phyloP scores from a whole-genome alignment of 53 echinoderm and acorn worm genomes.

The Temnopleurus reevesii region DNA sequence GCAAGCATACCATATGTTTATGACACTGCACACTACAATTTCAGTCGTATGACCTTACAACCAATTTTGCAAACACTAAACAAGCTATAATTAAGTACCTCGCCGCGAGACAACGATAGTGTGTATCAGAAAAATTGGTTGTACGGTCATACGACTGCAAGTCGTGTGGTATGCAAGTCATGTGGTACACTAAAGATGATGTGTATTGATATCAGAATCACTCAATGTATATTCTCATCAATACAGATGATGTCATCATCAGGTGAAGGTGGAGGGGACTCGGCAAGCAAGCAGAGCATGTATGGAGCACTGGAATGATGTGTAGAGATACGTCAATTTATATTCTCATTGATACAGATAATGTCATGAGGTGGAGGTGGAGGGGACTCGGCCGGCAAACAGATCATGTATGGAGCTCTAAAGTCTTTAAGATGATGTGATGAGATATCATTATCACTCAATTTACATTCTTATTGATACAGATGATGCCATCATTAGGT shows the following conservation, averaged over 20 bases:
- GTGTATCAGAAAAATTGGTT: no score
- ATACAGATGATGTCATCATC: slow-evolving; percentile 60
- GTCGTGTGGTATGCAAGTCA: no score
- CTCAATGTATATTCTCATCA: background rate
- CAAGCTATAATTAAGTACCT: background rate
- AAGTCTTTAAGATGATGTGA: slow-evolving; percentile 78
- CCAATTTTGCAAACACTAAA: no score
- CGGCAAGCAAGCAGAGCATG: slow-evolving; percentile 42
- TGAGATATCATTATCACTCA: no score
- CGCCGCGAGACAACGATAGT: background rate
- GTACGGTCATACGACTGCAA: no score
- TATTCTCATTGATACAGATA: slow-evolving; percentile 55
- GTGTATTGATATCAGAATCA: no score
- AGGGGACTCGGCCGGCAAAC: slow-evolving; percentile 35
- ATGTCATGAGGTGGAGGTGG: slow-evolving; percentile 50
- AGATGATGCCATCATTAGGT: slow-evolving; percentile 66
- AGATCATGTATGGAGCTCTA: slow-evolving; percentile 66
- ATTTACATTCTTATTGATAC: no score
- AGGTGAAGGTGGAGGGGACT: background rate
- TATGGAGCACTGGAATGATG: slow-evolving; percentile 68
- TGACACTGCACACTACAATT: no score
- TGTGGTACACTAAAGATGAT: no score
- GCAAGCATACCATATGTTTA: no score
- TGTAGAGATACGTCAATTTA: slow-evolving; percentile 73
- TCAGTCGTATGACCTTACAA: no score